Conservation (phyloP, 2,113 vertebrate species). For the Phrynosoma platyrhinos region DNA sequence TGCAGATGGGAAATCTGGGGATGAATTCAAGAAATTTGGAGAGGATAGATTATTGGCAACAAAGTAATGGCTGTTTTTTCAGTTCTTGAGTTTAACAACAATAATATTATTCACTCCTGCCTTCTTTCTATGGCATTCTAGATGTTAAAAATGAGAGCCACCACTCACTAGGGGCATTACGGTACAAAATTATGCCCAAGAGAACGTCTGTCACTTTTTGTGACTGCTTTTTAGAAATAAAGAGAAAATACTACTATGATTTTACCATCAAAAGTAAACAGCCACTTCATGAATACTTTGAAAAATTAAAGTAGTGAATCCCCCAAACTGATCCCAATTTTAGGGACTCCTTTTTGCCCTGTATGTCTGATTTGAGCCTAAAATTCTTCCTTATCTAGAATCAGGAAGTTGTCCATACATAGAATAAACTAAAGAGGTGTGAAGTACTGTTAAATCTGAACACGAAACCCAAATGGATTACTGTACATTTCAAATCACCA, state of each 20-base stretch:
- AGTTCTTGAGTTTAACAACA: neutral
- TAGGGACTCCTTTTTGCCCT: neutral
- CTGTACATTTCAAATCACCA: neutral
- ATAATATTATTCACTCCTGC: neutral
- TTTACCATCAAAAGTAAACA: too few relatives aligned
- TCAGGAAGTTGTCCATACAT: neutral
- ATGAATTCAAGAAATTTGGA: neutral
- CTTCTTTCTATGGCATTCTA: neutral
- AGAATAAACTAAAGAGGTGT: conserved; percentile 8
- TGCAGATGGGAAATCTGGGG: neutral
- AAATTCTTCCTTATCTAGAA: neutral
- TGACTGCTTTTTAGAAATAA: neutral
- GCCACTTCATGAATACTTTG: neutral
- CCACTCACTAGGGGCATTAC: neutral
- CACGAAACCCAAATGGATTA: neutral
- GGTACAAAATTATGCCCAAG: neutral
- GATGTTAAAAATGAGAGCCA: neutral
- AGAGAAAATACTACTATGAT: too few relatives aligned
- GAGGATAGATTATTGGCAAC: neutral
- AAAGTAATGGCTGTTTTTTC: neutral
- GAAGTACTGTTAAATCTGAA: conserved; percentile 3
- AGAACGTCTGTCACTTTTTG: neutral
- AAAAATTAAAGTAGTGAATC: neutral
- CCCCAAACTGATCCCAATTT: neutral
- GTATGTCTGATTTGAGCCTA: neutral